phyloP scores from a whole-genome alignment of 2,888 invertebrate species.

The Cantharis flavilabris region DNA sequence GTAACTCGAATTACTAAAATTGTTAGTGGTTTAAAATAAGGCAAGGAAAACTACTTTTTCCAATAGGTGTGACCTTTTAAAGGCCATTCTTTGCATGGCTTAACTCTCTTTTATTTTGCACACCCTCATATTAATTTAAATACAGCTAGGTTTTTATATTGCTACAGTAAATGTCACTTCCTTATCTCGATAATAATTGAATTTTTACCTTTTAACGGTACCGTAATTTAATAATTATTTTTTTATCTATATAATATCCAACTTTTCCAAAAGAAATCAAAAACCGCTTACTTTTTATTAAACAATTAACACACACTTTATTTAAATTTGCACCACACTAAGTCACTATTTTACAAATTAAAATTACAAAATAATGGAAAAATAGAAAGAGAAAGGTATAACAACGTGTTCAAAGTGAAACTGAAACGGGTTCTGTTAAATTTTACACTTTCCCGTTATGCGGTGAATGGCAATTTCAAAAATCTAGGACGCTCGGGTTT shows the following conservation, averaged over 20 bases:
- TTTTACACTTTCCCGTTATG: constrained; percentile 39
- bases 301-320: not conserved
- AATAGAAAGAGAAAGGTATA: constrained; percentile 32
- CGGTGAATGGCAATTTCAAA: constrained; percentile 39
- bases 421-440: constrained; percentile 38
- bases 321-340: not conserved
- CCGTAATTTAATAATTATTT: not conserved
- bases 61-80: constrained; percentile 30
- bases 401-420: constrained; percentile 28
- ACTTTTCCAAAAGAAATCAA: not conserved
- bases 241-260: not conserved
- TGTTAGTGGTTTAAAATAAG: constrained; percentile 24
- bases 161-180: not conserved
- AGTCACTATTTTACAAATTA: not conserved
- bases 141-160: constrained; percentile 9
- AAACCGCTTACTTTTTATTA: not conserved
- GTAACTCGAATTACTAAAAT: constrained; percentile 21
- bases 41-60: constrained; percentile 31
- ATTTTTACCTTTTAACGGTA: not conserved
- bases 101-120: constrained; percentile 23
- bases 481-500: constrained; percentile 38
- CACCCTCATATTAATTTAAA: constrained; percentile 25
- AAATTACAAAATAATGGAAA: constrained; percentile 5
- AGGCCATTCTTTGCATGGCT: constrained; percentile 25
- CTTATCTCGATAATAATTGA: not conserved